Evolutionary conservation across 2,797 vertebrate genomes (phyloP), one percentile per base, ranked within the genome.

Genomic region (Falco peregrinus): DNA sequence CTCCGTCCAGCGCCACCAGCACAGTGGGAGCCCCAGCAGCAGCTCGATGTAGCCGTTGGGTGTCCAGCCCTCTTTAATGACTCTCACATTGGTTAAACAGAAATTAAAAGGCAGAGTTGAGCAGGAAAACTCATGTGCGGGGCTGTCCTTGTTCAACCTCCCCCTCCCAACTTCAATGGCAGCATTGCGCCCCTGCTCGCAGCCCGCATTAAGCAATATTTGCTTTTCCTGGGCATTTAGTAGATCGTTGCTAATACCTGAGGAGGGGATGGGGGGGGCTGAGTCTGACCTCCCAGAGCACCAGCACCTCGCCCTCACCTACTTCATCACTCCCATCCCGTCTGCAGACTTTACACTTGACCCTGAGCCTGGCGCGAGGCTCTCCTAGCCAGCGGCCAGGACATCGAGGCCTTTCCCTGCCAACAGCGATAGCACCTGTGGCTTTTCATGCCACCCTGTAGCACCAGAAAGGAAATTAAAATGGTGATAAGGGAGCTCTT

Each of bases 381-480:
- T 56, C 43, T n/a, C 16, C 0, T 4, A 75, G 22, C 53, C 17
- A 3, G 31, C 48, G 37, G 71, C 39, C 14, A 5, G 91, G 29
- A 53, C n/a, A 24, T 5, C 2, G 1, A 59, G 29, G 37, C 74
- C 48, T 16, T 33, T 80, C 56, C 56, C 89, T 39, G 56, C 64
- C 65, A 35, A 6, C 70, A 53, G 21, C 4, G 19, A 29, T 6
- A 75, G 85, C 19, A 6, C 67, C 93, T 4, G 2, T 9, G 28
- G 50, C 48, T 69, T n/a, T 37, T 84, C 75, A 61, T 76, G 28
- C 71, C 70, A 76, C 84, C 59, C 75, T 4, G 10, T 12, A 53
- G 68, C 77, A 16, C 71, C n/a, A 18, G 56, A 50, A 43, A 96
- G 97, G 96, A 97, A 97, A 97, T 97, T 90, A 97, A 96, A 95